Percentiles rank a stretch among this genome's conserved stretches.
Evolutionary conservation across 1,140 invertebrate species (phyloP).

Genomic region (Amphibalanus amphitrite): DNA sequence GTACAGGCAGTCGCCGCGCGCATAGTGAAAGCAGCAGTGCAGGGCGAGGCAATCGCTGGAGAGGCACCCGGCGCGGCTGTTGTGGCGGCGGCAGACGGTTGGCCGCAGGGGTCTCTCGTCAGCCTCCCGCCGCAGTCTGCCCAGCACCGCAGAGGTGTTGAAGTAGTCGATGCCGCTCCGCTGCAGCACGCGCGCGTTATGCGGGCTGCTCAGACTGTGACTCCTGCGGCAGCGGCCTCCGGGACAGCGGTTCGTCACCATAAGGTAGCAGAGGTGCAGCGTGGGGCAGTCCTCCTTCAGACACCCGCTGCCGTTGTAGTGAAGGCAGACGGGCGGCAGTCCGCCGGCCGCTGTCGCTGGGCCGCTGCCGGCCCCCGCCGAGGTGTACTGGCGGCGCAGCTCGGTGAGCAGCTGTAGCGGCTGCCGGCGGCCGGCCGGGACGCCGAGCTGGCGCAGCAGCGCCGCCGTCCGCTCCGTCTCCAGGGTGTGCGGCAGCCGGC

Average conservation of each 20-base stretch:
- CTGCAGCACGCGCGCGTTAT: background rate
- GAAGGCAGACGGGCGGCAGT: background rate
- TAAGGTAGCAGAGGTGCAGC: background rate
- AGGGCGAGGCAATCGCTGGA: background rate
- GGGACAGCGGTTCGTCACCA: background rate
- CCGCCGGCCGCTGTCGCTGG: too few species aligned
- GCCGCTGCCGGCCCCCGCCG: too few species aligned
- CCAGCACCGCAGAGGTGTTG: background rate
- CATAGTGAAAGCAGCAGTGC: background rate
- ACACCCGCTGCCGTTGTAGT: background rate
- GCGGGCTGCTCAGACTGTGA: background rate
- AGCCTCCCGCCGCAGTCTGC: background rate
- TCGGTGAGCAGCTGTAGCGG: too few species aligned
- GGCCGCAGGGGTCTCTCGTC: background rate
- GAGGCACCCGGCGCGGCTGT: background rate
- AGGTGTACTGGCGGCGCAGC: too few species aligned
- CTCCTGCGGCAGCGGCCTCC: background rate
- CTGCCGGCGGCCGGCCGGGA: too few species aligned
- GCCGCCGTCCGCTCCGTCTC: too few species aligned
- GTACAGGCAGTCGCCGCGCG: background rate
- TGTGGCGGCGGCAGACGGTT: background rate
- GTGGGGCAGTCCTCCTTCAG: background rate
- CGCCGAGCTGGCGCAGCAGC: too few species aligned
- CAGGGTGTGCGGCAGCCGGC: too few species aligned
- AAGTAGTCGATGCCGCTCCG: background rate